Conservation (phyloP, 2,888 invertebrate genomes). For the Thalpophila matura region DNA sequence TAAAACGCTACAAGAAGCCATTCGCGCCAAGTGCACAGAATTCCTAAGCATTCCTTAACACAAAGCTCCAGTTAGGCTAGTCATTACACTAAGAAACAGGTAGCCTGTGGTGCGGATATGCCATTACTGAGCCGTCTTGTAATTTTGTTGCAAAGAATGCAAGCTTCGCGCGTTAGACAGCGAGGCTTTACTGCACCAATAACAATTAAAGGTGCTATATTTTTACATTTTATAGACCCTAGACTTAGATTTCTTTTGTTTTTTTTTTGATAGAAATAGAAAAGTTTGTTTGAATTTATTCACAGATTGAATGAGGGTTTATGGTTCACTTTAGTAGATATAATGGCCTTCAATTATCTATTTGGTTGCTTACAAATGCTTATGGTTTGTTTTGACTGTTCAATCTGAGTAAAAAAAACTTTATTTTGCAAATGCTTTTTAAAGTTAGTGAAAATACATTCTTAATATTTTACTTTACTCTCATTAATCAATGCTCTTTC, state of each 20-base stretch:
- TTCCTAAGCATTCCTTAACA: constrained; percentile 72
- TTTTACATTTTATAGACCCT: constrained; percentile 43
- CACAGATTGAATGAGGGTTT: constrained; percentile 26
- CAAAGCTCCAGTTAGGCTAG: constrained; percentile 79
- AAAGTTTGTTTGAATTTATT: constrained; percentile 10
- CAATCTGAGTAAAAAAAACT: not conserved
- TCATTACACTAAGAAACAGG: constrained; percentile 83
- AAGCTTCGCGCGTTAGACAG: constrained; percentile 37
- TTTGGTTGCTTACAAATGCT: constrained; percentile 5
- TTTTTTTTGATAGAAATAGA: constrained; percentile 20
- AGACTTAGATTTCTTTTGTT: not conserved
- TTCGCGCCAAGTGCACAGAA: constrained; percentile 41
- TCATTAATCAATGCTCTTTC: too few relatives aligned
- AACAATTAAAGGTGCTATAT: constrained; percentile 56
- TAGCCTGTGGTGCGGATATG: constrained; percentile 67
- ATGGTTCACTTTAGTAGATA: constrained; percentile 21
- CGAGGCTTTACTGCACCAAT: constrained; percentile 45
- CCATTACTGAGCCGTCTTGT: constrained; percentile 55
- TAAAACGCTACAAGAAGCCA: constrained; percentile 51
- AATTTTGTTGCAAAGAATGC: constrained; percentile 58
- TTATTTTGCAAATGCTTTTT: too few relatives aligned
- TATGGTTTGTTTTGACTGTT: not conserved
- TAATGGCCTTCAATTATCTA: constrained; percentile 8
- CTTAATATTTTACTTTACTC: too few relatives aligned
- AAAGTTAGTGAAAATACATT: too few relatives aligned